Percentiles rank a stretch among this genome's conserved stretches.
Conservation (phyloP, 1,140 invertebrate genomes). For the Chionoecetes opilio region DNA sequence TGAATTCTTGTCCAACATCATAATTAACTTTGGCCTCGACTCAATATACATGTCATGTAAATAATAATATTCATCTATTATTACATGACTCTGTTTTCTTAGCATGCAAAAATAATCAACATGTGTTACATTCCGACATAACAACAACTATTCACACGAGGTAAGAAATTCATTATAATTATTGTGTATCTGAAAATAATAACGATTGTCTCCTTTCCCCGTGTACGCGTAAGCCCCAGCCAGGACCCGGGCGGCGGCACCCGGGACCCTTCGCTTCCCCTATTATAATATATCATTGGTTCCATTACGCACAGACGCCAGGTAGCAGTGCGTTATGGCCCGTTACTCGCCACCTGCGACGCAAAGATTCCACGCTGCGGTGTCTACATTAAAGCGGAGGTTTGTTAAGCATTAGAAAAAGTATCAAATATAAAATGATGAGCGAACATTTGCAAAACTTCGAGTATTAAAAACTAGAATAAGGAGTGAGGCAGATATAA, state of each 20-base stretch:
- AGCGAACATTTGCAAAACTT: not conserved
- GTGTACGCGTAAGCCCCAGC: not conserved
- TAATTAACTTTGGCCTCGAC: not conserved
- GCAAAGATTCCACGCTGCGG: conserved; percentile 6
- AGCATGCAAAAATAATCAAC: not conserved
- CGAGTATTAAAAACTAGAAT: not conserved
- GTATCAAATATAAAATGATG: not conserved
- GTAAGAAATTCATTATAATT: not conserved
- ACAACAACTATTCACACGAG: not conserved
- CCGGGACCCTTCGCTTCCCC: not conserved
- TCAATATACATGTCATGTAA: not conserved
- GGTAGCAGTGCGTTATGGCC: not conserved
- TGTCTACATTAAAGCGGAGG: not conserved
- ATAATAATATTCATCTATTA: too few relatives aligned
- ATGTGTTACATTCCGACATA: not conserved
- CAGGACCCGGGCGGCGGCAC: not conserved
- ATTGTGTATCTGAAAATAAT: conserved; percentile 21
- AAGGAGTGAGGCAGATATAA: not conserved
- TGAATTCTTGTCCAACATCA: not conserved
- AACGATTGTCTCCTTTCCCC: conserved; percentile 24
- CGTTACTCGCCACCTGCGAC: conserved; percentile 4
- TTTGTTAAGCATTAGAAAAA: not conserved
- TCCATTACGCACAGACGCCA: conserved; percentile 25
- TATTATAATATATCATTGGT: conserved; percentile 31
- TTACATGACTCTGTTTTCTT: not conserved